These are phyloP conservation scores for Chunga burmeisteri DNA, from an alignment of 2,113 vertebrate genomes.

Conservation along the genomic window DNA sequence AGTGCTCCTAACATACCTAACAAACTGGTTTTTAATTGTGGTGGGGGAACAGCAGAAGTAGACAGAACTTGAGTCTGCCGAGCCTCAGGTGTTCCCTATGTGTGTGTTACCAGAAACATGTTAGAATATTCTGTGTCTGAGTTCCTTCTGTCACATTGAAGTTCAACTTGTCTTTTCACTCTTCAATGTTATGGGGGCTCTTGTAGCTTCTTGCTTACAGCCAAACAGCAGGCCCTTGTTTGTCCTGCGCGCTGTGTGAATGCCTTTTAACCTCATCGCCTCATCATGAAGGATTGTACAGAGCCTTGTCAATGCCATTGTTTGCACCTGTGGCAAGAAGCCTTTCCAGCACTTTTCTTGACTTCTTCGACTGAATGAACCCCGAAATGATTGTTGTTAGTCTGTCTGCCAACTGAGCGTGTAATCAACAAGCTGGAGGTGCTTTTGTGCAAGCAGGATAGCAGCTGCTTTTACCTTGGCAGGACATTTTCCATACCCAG, in stretches of 20 bases:
- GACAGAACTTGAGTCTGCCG: neutral
- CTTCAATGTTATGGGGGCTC: neutral
- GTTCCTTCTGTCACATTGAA: neutral
- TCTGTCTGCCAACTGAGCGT: constrained; percentile 2
- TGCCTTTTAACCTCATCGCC: neutral
- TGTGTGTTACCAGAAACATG: neutral
- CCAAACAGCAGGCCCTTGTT: neutral
- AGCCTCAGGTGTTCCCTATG: neutral
- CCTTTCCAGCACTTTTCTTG: constrained; percentile 13
- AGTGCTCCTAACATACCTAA: neutral
- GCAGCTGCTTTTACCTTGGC: constrained; percentile 54
- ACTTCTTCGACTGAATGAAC: constrained; percentile 7
- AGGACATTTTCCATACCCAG: constrained; percentile 40
- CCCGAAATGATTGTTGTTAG: neutral
- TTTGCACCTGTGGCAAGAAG: constrained; percentile 37
- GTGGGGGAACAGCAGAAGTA: neutral
- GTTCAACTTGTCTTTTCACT: neutral
- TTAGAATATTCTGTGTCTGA: neutral
- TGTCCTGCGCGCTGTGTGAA: neutral
- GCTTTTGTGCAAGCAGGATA: constrained; percentile 43
- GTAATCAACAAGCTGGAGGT: constrained; percentile 27
- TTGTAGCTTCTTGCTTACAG: neutral
- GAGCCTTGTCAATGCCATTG: neutral
- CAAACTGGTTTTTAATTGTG: neutral
- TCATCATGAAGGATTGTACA: neutral